A percentile compares a stretch with the other conserved stretches of the same genome.
These are phyloP conservation scores for Eclectus roratus DNA, from an alignment of 2,113 vertebrate genomes.

Conservation along the genomic window DNA sequence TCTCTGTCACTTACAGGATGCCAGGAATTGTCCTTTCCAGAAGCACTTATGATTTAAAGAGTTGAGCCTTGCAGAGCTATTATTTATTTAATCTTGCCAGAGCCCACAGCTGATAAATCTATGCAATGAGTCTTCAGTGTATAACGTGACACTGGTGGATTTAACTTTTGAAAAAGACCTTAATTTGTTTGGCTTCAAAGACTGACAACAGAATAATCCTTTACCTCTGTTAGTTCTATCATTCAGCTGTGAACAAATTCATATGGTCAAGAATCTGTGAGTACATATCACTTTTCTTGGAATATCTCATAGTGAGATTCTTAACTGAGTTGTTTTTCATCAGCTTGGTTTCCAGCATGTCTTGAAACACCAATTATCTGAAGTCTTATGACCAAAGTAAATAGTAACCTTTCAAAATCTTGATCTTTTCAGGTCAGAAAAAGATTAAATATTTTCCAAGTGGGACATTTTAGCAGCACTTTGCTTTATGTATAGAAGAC, in stretches of 20 bases:
- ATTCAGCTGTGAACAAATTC: background rate
- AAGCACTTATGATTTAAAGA: background rate
- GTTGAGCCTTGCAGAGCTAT: background rate
- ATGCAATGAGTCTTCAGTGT: background rate
- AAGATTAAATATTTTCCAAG: background rate
- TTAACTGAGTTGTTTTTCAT: background rate
- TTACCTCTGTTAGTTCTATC: background rate
- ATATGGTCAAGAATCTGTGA: background rate
- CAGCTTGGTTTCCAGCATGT: background rate
- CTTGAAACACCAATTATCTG: background rate
- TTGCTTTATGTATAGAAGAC: background rate
- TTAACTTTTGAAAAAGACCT: background rate
- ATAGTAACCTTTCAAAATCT: background rate
- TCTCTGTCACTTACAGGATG: background rate
- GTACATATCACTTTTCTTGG: background rate
- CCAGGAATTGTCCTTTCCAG: background rate
- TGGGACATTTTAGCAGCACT: background rate
- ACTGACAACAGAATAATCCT: background rate
- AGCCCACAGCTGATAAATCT: background rate
- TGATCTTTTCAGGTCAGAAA: background rate
- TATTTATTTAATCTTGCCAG: slow-evolving; percentile 13
- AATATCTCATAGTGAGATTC: background rate
- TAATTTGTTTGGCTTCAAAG: background rate
- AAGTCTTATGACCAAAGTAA: background rate
- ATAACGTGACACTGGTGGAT: background rate